phyloP scores from a whole-genome alignment of 2,797 vertebrate species.

The Mormyrus proboscirostris region DNA sequence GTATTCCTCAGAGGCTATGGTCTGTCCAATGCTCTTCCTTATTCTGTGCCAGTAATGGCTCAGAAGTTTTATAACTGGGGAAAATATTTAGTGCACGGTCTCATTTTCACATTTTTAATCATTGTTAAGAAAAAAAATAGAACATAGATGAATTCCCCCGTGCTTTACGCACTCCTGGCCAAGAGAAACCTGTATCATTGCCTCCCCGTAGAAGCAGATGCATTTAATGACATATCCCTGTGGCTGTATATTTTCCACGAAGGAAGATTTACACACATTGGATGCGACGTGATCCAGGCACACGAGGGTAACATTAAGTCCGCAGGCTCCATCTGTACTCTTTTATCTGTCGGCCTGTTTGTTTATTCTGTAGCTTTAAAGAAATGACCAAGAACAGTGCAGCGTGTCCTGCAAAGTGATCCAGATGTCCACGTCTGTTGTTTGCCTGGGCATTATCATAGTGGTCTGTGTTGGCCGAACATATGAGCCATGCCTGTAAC shows the following conservation, averaged over 20 bases:
- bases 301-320: constrained; percentile 8
- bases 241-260: constrained; percentile 19
- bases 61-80: background rate
- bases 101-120: constrained; percentile 4
- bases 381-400: background rate
- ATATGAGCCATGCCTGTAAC: background rate
- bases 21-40: background rate
- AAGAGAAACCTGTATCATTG: background rate
- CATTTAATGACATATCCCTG: constrained; percentile 15
- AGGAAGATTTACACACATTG: constrained; percentile 28
- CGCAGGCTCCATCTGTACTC: constrained; percentile 6
- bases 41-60: background rate
- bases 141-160: background rate
- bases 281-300: constrained; percentile 16
- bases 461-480: background rate
- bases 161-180: background rate
- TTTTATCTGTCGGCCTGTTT: constrained; percentile 7
- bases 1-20: background rate
- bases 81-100: background rate
- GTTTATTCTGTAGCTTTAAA: background rate
- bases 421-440: background rate
- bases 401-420: background rate
- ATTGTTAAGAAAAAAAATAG: background rate
- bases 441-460: background rate
- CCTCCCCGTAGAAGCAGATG: background rate